These are phyloP conservation scores for Choristoneura rosaceana DNA, from an alignment of 2,888 invertebrate species.

Conservation along the genomic window DNA sequence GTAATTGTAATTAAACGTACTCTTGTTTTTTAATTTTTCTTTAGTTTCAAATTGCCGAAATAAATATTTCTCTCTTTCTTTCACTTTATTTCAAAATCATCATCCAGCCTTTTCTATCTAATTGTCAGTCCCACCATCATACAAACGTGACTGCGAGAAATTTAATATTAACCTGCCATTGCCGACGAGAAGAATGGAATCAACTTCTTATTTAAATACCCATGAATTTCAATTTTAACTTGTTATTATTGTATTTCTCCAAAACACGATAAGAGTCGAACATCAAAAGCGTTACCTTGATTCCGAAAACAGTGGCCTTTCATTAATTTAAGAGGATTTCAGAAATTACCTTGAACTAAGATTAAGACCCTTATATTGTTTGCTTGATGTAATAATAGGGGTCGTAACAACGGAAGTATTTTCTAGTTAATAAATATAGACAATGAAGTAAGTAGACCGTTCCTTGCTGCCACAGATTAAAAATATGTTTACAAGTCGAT, in stretches of 20 bases:
- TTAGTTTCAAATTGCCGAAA: too few relatives aligned
- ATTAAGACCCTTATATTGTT: conserved; percentile 13
- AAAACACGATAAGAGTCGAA: conserved; percentile 7
- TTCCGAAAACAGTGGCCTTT: conserved; percentile 19
- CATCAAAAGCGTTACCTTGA: conserved; percentile 14
- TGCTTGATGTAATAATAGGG: conserved; percentile 10
- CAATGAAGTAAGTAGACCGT: not conserved
- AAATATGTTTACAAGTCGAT: not conserved
- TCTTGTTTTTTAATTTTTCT: too few relatives aligned
- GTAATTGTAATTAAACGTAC: too few relatives aligned
- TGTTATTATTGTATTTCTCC: conserved; percentile 4
- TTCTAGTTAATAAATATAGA: conserved; percentile 1
- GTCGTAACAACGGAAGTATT: conserved; percentile 2
- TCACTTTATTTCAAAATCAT: too few relatives aligned
- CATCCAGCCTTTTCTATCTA: too few relatives aligned
- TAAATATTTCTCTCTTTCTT: too few relatives aligned
- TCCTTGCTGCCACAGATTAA: not conserved
- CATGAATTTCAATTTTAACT: conserved; percentile 12
- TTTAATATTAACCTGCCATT: not conserved
- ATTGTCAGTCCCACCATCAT: not conserved
- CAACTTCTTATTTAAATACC: not conserved
- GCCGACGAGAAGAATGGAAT: not conserved
- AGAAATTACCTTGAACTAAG: conserved; percentile 24
- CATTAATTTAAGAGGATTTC: conserved; percentile 27
- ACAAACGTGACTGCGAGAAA: not conserved